Percentiles rank a stretch among this genome's conserved stretches.
phyloP scores from a whole-genome alignment of 2,113 vertebrate species.

The Junco hyemalis region DNA sequence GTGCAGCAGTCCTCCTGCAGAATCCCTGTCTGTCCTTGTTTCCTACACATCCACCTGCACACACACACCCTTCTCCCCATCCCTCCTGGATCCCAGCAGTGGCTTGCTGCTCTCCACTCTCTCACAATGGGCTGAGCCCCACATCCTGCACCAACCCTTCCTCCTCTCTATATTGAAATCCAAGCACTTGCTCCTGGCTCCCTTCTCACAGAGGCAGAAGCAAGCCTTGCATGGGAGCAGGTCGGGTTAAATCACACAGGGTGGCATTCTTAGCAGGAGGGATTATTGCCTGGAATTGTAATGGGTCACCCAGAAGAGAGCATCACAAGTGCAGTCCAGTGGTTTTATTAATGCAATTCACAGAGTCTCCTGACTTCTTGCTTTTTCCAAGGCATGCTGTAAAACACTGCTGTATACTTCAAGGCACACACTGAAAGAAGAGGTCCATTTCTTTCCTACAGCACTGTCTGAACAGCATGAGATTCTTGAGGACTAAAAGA shows the following conservation, averaged over 20 bases:
- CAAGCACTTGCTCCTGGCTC: rapidly evolving
- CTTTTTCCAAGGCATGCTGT: not conserved
- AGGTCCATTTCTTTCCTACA: not conserved
- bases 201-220: not conserved
- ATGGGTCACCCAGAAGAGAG: not conserved
- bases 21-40: not conserved
- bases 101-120: not conserved
- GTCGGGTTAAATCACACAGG: not conserved
- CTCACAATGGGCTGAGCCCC: not conserved
- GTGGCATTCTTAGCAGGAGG: not conserved
- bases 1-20: not conserved
- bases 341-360: conserved; percentile 9
- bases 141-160: not conserved
- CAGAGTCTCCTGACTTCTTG: not conserved
- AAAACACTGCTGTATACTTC: conserved; percentile 15
- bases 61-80: not conserved
- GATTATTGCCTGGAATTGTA: not conserved
- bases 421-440: conserved; percentile 8
- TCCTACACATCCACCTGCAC: not conserved
- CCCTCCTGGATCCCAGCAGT: not conserved
- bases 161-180: not conserved
- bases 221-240: not conserved
- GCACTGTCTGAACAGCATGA: not conserved
- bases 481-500: not conserved
- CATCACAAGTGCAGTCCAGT: not conserved